A percentile compares a stretch with the other conserved stretches of the same genome.
phyloP scores from a whole-genome alignment of 2,113 vertebrate genomes.

The Climacteris rufus region DNA sequence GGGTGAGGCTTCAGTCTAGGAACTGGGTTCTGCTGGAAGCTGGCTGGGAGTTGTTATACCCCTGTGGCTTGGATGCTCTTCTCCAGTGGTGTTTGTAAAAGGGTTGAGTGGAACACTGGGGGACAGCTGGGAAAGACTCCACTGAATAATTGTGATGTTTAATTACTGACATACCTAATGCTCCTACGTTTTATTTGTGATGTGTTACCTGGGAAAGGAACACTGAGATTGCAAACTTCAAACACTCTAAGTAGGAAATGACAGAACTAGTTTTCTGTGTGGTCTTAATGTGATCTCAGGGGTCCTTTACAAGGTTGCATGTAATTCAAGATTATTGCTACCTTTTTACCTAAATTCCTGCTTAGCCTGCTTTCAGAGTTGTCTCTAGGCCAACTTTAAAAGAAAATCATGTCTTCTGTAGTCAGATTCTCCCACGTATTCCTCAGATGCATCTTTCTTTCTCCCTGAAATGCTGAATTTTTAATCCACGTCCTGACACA shows the following conservation, averaged over 20 bases:
- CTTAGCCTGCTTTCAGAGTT: background rate
- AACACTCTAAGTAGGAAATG: background rate
- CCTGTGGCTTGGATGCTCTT: background rate
- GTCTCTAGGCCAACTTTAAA: background rate
- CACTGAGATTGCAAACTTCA: background rate
- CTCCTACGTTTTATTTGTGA: background rate
- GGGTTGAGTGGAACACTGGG: rapidly evolving
- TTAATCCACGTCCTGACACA: background rate
- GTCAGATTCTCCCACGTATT: background rate
- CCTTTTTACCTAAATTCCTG: background rate
- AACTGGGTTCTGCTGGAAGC: background rate
- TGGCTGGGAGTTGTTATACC: background rate
- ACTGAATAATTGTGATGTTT: background rate
- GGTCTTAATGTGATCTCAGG: background rate
- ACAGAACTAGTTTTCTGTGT: background rate
- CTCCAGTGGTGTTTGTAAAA: background rate
- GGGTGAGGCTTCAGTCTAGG: background rate
- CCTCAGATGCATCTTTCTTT: background rate
- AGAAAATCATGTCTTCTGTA: background rate
- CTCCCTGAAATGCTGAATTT: background rate
- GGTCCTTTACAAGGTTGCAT: background rate
- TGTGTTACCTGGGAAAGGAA: background rate
- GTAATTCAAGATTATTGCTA: background rate
- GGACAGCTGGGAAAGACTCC: background rate
- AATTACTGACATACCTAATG: background rate